These are phyloP conservation scores for Indicator maculatus DNA, from an alignment of 2,113 vertebrate species.

Conservation along the genomic window DNA sequence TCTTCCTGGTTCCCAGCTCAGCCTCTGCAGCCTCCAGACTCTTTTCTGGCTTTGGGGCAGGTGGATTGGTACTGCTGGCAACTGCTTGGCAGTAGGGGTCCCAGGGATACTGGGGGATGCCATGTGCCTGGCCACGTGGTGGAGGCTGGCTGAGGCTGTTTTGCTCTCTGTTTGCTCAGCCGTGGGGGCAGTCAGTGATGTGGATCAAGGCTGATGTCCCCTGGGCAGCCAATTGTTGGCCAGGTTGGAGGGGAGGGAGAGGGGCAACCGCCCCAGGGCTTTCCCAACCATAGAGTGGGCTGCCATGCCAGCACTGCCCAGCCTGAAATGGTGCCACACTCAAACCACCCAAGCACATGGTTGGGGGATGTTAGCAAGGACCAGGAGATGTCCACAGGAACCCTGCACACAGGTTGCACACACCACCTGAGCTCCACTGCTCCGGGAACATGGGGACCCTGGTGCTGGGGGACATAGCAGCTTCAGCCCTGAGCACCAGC, in stretches of 20 bases:
- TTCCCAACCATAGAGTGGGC: constrained; percentile 26
- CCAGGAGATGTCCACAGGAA: rapidly evolving
- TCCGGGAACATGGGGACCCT: rapidly evolving
- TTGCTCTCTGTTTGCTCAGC: constrained; percentile 53
- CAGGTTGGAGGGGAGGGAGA: constrained; percentile 57
- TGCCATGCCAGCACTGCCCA: neutral
- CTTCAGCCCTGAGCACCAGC: neutral
- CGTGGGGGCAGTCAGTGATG: constrained; percentile 23
- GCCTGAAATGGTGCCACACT: neutral
- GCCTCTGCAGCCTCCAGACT: neutral
- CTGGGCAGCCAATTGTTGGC: constrained; percentile 16
- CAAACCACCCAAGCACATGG: neutral
- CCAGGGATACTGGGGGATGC: neutral
- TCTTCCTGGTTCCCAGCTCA: rapidly evolving
- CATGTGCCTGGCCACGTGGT: neutral
- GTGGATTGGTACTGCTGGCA: neutral
- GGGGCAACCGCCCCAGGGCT: constrained; percentile 6
- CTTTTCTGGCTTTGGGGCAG: neutral
- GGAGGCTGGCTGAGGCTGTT: neutral
- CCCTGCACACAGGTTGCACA: rapidly evolving
- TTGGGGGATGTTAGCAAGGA: neutral
- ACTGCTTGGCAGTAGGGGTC: neutral
- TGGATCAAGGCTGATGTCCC: constrained; percentile 46
- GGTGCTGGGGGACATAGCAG: neutral
- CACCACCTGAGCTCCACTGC: neutral